Percentiles rank a stretch among this genome's conserved stretches.
These are phyloP conservation scores for Lanius collurio DNA, from an alignment of 2,113 vertebrate genomes.

Conservation along the genomic window DNA sequence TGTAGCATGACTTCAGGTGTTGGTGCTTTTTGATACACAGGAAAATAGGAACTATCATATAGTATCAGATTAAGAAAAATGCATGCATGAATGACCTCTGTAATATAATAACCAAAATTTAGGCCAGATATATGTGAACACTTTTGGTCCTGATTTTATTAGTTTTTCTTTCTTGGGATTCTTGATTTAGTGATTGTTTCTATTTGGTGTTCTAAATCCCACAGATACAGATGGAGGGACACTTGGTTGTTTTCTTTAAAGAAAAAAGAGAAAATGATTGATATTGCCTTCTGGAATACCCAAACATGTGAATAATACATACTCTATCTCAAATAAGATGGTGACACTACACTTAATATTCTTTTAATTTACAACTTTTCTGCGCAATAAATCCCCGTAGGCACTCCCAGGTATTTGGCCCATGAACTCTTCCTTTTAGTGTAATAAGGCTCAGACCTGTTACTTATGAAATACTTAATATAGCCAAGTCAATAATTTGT, in stretches of 20 bases:
- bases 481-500: neutral
- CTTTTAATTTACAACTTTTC: neutral
- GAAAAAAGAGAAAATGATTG: neutral
- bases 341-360: neutral
- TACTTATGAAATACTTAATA: neutral
- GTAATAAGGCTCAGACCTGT: neutral
- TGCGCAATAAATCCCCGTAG: neutral
- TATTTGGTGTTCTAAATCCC: neutral
- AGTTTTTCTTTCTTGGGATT: neutral
- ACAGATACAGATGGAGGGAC: neutral
- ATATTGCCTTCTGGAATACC: neutral
- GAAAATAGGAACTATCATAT: neutral
- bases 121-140: neutral
- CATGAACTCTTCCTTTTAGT: neutral
- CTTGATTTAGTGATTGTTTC: neutral
- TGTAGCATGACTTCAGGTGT: neutral
- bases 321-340: neutral
- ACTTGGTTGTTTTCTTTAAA: neutral
- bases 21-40: neutral
- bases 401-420: neutral
- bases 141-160: neutral
- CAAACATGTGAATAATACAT: neutral
- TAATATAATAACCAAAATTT: neutral
- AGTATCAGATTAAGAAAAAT: neutral
- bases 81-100: neutral